phyloP scores from a whole-genome alignment of 2,113 vertebrate species.

The Zootoca vivipara region DNA sequence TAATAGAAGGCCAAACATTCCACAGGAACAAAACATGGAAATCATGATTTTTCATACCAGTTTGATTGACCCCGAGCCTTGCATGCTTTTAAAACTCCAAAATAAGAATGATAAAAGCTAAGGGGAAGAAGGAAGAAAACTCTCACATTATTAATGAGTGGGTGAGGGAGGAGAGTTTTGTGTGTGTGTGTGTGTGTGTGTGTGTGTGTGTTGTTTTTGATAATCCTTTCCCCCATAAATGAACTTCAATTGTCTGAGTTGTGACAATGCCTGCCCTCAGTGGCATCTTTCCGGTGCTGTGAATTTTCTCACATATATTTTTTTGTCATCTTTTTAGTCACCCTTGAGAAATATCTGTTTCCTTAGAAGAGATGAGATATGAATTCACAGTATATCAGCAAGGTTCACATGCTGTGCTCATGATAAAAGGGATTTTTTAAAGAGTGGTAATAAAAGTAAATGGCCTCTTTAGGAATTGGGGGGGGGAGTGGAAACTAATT shows the following conservation, averaged over 20 bases:
- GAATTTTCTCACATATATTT: not conserved
- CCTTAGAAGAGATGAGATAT: not conserved
- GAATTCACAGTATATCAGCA: not conserved
- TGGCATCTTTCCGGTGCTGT: not conserved
- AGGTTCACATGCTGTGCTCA: not conserved
- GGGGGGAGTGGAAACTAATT: not conserved
- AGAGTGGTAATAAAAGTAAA: accelerated
- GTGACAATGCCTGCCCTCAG: not conserved
- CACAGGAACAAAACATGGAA: not conserved
- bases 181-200: too few species aligned
- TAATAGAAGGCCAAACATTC: not conserved
- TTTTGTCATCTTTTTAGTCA: not conserved
- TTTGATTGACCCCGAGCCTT: not conserved
- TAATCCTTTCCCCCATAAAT: not conserved
- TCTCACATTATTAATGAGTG: not conserved
- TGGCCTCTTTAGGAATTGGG: not conserved
- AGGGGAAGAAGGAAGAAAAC: not conserved
- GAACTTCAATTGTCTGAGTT: not conserved
- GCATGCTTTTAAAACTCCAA: not conserved
- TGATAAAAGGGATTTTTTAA: not conserved
- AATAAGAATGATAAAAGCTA: not conserved
- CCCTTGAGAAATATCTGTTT: not conserved
- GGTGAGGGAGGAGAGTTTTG: too few species aligned
- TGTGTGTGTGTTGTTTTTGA: not conserved
- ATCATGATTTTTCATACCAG: not conserved